phyloP scores from a whole-genome alignment of 1,140 invertebrate species.

The Ostrea edulis region DNA sequence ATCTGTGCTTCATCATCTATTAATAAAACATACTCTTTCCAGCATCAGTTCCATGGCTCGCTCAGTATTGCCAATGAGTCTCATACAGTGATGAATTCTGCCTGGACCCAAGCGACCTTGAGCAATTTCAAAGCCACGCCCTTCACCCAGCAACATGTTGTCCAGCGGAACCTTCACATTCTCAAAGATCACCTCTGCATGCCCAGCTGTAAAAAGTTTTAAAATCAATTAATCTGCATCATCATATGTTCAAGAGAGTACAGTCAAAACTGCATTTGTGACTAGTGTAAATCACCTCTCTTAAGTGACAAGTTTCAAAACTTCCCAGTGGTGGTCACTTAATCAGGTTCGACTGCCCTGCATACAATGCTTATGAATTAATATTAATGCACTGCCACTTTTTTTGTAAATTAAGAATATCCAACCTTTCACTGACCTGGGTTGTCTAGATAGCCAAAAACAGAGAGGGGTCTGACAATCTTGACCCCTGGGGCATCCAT shows the following conservation, averaged over 20 bases:
- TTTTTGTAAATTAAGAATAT: no score
- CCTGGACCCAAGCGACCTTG: slow-evolving; percentile 81
- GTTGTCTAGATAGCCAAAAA: slow-evolving; percentile 80
- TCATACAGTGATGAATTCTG: slow-evolving; percentile 81
- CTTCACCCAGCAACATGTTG: slow-evolving; percentile 80
- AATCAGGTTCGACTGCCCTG: no score
- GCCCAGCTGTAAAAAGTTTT: slow-evolving; percentile 71
- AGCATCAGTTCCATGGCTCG: slow-evolving; percentile 78
- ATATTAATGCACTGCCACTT: no score
- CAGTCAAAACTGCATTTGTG: no score
- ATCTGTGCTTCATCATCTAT: no score
- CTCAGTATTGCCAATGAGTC: slow-evolving; percentile 79
- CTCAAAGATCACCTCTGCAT: slow-evolving; percentile 80
- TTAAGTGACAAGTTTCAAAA: no score
- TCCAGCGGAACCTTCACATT: slow-evolving; percentile 79
- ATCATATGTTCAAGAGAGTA: no score
- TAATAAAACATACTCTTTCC: slow-evolving; percentile 74
- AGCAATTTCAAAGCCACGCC: slow-evolving; percentile 81
- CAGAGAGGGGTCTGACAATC: slow-evolving; percentile 78
- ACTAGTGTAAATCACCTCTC: no score
- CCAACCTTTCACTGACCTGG: slow-evolving; percentile 73
- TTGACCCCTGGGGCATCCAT: slow-evolving; percentile 80
- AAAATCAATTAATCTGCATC: not conserved
- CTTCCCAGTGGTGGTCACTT: no score
- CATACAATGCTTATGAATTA: no score